These are phyloP conservation scores for Rhabdornis inornatus DNA, from an alignment of 2,113 vertebrate species.

Conservation along the genomic window DNA sequence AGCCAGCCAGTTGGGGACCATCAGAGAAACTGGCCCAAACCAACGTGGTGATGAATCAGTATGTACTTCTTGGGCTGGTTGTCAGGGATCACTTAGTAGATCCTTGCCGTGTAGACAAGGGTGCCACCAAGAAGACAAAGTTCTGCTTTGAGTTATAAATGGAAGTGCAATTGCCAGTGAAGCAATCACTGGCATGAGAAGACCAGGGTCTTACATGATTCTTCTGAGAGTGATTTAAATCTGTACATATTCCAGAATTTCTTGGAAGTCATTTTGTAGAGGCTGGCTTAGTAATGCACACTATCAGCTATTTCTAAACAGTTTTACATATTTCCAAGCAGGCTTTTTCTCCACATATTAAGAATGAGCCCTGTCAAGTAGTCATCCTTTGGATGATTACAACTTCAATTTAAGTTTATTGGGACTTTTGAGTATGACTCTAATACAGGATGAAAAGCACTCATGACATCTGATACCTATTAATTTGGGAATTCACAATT, in stretches of 20 bases:
- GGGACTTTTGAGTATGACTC: slow-evolving; percentile 55
- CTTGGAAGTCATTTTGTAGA: not conserved
- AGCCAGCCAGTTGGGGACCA: rapidly evolving
- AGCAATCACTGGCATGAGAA: not conserved
- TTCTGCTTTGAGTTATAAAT: not conserved
- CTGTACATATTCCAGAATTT: not conserved
- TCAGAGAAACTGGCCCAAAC: not conserved
- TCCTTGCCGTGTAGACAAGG: not conserved
- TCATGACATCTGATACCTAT: slow-evolving; percentile 70
- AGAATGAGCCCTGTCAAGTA: slow-evolving; percentile 38
- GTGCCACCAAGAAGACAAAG: not conserved
- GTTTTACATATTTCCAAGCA: not conserved
- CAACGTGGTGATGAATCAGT: not conserved
- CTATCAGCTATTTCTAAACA: not conserved
- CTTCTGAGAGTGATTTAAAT: not conserved
- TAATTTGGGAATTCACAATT: slow-evolving; percentile 73
- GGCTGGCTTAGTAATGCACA: not conserved
- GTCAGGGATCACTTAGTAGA: not conserved
- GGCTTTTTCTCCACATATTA: not conserved
- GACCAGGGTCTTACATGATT: not conserved
- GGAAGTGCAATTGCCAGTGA: not conserved
- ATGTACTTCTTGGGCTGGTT: not conserved
- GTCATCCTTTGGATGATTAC: slow-evolving; percentile 36
- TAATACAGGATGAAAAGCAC: slow-evolving; percentile 64
- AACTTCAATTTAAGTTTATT: slow-evolving; percentile 56